phyloP scores from a whole-genome alignment of 1,140 invertebrate genomes.

The Trichomalopsis sarcophagae region DNA sequence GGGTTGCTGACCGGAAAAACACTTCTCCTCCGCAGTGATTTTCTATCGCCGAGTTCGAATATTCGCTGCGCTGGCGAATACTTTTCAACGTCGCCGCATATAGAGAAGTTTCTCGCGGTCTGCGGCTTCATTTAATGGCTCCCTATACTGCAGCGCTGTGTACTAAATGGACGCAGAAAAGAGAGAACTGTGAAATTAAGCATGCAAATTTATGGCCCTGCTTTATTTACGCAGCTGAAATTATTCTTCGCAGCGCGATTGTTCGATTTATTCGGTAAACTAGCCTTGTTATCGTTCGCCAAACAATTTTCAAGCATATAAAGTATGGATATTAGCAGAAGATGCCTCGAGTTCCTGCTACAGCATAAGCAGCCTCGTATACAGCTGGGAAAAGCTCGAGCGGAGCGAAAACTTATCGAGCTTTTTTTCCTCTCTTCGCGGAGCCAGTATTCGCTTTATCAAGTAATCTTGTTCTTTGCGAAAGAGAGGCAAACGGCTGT shows the following conservation, averaged over 20 bases:
- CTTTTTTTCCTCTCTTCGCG: neutral
- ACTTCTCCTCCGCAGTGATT: neutral
- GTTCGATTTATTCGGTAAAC: too few relatives aligned
- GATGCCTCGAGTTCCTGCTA: too few relatives aligned
- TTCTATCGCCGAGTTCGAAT: neutral
- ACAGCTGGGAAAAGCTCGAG: neutral
- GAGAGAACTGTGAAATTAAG: neutral
- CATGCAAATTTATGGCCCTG: conserved; percentile 4
- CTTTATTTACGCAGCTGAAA: too few relatives aligned
- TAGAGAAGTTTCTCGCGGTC: neutral
- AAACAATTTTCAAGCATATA: too few relatives aligned
- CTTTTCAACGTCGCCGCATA: neutral
- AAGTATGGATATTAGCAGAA: too few relatives aligned
- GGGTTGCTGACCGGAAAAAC: conserved; percentile 23
- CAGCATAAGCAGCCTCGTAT: too few relatives aligned
- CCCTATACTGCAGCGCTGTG: neutral
- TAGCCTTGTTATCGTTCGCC: too few relatives aligned
- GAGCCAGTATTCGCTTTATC: neutral
- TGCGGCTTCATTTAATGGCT: conserved; percentile 29
- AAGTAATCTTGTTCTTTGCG: neutral
- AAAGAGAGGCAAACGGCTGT: neutral
- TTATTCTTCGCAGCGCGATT: too few relatives aligned
- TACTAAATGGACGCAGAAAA: neutral
- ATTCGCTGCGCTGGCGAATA: neutral
- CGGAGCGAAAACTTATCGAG: neutral